Base-by-base conservation (phyloP, 2,888 invertebrate genomes). In the Therioaphis trifolii region DNA sequence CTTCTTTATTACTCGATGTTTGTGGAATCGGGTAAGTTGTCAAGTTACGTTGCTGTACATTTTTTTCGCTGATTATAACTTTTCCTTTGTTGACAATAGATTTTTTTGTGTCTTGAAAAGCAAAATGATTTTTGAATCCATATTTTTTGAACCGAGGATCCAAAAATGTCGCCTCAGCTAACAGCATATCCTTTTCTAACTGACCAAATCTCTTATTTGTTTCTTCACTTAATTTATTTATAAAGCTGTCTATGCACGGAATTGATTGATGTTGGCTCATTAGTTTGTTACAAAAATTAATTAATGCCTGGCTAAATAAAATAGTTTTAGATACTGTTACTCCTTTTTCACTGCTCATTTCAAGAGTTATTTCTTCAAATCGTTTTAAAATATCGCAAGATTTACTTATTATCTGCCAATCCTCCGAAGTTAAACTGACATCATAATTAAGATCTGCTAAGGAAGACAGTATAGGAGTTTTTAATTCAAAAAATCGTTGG, bases 371-470 rank as follows among this genome's bases (percentile, higher is more conserved):
- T n/a, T n/a, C n/a, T n/a, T n/a, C n/a, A n/a, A n/a, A n/a, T n/a
- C n/a, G n/a, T n/a, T n/a, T n/a, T n/a, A n/a, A n/a, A n/a, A n/a
- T n/a, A n/a, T n/a, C n/a, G n/a, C n/a, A n/a, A n/a, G n/a, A n/a
- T 46, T 68, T 79, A 35, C 68, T 79, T 27, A 85, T 63, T 29
- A 84, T 21, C 21, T n/a, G 18, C 85, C 84, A 85, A 52, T 85
- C 85, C 21, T 84, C 18, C 0, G 15, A n/a, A 35, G 52, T 74
- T 55, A 49, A 49, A 74, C 24, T 52, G n/a, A 18, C 7, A 21
- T 74, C 49, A 55, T 74, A 74, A 49, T 74, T 74, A 15, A 74
- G n/a, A 55, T 58, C 61, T 12, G 77, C 77, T 29, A 77, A 52
- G n/a, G 77, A 27, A 58, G 77, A 58, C 24, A 77, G n/a, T 18